Evolutionary conservation across 1,140 invertebrate species (phyloP).

Genomic region (Ips typographus): DNA sequence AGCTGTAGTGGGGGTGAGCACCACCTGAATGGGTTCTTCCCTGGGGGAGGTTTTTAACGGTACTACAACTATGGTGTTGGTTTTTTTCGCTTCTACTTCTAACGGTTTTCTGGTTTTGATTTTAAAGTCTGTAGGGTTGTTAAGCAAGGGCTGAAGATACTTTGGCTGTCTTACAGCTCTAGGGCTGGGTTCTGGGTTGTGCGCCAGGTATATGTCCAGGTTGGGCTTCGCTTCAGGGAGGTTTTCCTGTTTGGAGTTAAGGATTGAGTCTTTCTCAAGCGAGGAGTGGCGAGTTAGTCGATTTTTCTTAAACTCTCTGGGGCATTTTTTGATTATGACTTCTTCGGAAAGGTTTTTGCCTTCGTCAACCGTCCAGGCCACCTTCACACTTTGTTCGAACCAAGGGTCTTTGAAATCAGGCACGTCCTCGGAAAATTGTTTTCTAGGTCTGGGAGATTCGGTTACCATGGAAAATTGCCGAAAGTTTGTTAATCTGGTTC

Average conservation of each 20-base stretch:
- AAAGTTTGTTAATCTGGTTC: constrained; percentile 38
- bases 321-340: constrained; percentile 47
- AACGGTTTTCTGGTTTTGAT: constrained; percentile 34
- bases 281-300: constrained; percentile 38
- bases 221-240: constrained; percentile 57
- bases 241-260: constrained; percentile 57
- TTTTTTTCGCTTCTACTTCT: constrained; percentile 22
- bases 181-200: constrained; percentile 43
- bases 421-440: constrained; percentile 47
- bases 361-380: constrained; percentile 45
- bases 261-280: constrained; percentile 54
- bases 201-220: constrained; percentile 59
- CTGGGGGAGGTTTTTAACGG: constrained; percentile 38
- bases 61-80: constrained; percentile 42
- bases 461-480: constrained; percentile 46
- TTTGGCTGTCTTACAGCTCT: constrained; percentile 29
- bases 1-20: constrained; percentile 44
- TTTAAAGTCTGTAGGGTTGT: constrained; percentile 39
- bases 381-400: constrained; percentile 37
- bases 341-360: constrained; percentile 28
- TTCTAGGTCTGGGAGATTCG: constrained; percentile 42
- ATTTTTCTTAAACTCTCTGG: constrained; percentile 43
- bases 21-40: constrained; percentile 32
- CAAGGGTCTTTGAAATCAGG: constrained; percentile 35
- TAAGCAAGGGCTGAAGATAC: constrained; percentile 40